Evolutionary conservation across 2,888 invertebrate species (phyloP).

Genomic region (Chelonus formosanus): DNA sequence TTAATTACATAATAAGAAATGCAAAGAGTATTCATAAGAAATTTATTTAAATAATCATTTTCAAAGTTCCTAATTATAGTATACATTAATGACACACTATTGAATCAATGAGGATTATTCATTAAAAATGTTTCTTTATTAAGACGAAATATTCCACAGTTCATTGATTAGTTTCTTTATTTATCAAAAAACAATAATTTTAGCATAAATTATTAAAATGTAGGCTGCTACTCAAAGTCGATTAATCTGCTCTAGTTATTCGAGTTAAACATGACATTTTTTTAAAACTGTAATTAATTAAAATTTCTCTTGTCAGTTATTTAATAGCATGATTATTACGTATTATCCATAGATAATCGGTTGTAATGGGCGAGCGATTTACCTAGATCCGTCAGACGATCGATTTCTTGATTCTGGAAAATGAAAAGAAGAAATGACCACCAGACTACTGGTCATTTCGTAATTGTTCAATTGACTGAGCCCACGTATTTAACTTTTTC

Average conservation of each 20-base stretch:
- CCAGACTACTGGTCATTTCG: conserved; percentile 1
- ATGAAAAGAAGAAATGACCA: conserved; percentile 16
- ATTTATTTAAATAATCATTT: no score
- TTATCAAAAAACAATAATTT: no score
- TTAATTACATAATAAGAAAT: no score
- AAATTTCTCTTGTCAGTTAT: conserved; percentile 20
- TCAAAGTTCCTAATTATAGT: no score
- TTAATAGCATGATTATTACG: conserved; percentile 29
- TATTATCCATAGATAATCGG: conserved; percentile 29
- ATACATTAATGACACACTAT: no score
- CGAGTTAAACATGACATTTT: neutral
- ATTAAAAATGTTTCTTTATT: no score
- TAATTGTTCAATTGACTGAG: conserved; percentile 6
- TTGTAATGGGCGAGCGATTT: conserved; percentile 26
- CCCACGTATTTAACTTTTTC: neutral
- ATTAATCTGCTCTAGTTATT: no score
- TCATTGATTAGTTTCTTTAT: neutral
- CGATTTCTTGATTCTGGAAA: conserved; percentile 16
- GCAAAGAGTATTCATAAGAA: no score
- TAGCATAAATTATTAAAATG: neutral
- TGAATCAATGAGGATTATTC: no score
- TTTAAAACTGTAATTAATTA: conserved; percentile 19
- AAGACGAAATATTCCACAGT: no score
- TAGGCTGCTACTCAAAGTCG: no score
- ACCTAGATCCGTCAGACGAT: conserved; percentile 25